These are phyloP conservation scores for Adela reaumurella DNA, from an alignment of 2,888 invertebrate genomes.

Conservation along the genomic window DNA sequence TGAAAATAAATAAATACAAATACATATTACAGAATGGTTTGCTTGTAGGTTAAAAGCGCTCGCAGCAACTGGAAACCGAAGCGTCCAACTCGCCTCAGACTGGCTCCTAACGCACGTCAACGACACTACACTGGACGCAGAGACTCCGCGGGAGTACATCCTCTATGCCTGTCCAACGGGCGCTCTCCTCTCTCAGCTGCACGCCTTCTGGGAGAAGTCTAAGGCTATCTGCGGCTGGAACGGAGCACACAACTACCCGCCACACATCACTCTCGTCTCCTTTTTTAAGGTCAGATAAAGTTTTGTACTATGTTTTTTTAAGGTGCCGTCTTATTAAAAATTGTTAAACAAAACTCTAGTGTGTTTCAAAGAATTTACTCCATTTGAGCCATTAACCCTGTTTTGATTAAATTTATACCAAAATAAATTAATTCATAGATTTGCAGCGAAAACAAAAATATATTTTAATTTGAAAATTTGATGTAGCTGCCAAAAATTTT, in stretches of 20 bases:
- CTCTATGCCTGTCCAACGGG: conserved; percentile 85
- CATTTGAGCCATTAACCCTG: no score
- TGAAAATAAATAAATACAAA: no score
- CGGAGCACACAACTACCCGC: conserved; percentile 85
- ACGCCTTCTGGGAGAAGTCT: conserved; percentile 76
- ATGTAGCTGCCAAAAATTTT: no score
- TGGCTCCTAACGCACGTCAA: conserved; percentile 89
- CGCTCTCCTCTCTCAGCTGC: conserved; percentile 65
- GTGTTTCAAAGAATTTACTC: no score
- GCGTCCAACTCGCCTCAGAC: conserved; percentile 85
- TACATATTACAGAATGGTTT: no score
- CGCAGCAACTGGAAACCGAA: conserved; percentile 84
- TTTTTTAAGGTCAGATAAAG: conserved; percentile 81
- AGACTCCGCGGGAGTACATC: conserved; percentile 78
- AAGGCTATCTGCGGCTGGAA: conserved; percentile 77
- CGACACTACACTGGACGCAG: conserved; percentile 75
- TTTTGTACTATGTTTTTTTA: no score
- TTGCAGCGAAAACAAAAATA: no score
- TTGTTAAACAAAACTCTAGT: no score
- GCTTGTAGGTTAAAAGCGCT: conserved; percentile 76
- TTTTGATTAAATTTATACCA: no score
- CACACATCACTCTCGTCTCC: conserved; percentile 85
- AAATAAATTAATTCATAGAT: no score
- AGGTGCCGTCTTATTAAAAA: no score
- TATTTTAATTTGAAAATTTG: no score